Percentiles rank a stretch among this genome's conserved stretches.
phyloP scores from a whole-genome alignment of 2,888 invertebrate genomes.

The Tillus elongatus region DNA sequence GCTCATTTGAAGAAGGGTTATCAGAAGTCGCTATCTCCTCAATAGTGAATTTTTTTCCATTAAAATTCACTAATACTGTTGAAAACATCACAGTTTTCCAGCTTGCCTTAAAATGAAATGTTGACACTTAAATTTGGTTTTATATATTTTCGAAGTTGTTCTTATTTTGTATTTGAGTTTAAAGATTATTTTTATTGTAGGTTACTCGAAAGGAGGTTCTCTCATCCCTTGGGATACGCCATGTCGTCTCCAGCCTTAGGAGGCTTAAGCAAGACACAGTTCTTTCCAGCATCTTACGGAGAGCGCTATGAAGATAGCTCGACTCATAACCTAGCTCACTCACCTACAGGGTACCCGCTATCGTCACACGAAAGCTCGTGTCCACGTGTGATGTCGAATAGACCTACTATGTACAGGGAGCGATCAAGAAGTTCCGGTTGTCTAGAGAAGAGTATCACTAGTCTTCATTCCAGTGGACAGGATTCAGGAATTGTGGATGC shows the following conservation, averaged over 20 bases:
- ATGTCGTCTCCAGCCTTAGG: slow-evolving; percentile 31
- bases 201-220: slow-evolving; percentile 32
- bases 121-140: too few species aligned
- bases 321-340: slow-evolving; percentile 32
- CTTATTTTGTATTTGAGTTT: too few species aligned
- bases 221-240: slow-evolving; percentile 35
- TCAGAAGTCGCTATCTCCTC: too few species aligned
- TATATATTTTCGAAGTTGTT: too few species aligned
- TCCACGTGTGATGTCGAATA: slow-evolving; percentile 24
- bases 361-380: slow-evolving; percentile 32
- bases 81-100: too few species aligned
- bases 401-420: slow-evolving; percentile 28
- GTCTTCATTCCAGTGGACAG: slow-evolving; percentile 72
- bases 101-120: too few species aligned
- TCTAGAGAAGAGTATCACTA: slow-evolving; percentile 67
- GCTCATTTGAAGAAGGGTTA: too few species aligned
- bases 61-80: too few species aligned
- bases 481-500: slow-evolving; percentile 65
- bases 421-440: slow-evolving; percentile 37
- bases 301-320: slow-evolving; percentile 37
- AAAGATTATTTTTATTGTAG: slow-evolving; percentile 25
- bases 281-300: slow-evolving; percentile 41
- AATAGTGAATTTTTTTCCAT: too few species aligned
- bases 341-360: slow-evolving; percentile 25
- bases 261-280: slow-evolving; percentile 36